Percentiles rank a stretch among this genome's conserved stretches.
phyloP scores from a whole-genome alignment of 2,888 invertebrate species.

The Myopa testacea region DNA sequence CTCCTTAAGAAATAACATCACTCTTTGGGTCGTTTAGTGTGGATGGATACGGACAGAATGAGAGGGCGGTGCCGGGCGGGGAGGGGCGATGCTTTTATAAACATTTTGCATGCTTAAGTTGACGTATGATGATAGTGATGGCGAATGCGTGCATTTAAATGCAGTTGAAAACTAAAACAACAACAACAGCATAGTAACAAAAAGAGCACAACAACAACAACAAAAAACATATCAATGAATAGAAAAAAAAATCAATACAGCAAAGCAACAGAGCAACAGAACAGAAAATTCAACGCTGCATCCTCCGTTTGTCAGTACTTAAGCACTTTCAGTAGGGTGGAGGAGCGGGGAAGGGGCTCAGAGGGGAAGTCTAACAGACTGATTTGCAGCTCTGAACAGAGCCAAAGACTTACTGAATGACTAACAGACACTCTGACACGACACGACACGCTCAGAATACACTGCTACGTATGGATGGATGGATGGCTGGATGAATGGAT shows the following conservation, averaged over 20 bases:
- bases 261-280: neutral
- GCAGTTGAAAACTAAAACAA: neutral
- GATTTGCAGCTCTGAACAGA: neutral
- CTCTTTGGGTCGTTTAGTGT: neutral
- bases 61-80: neutral
- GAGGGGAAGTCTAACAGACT: too few relatives aligned
- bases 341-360: too few relatives aligned
- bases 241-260: constrained; percentile 4
- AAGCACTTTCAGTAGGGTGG: too few relatives aligned
- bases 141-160: constrained; percentile 39
- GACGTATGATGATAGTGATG: constrained; percentile 35
- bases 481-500: too few relatives aligned
- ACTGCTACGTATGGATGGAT: neutral
- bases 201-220: constrained; percentile 11
- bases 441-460: constrained; percentile 24
- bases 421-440: constrained; percentile 22
- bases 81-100: neutral
- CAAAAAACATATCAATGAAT: constrained; percentile 13
- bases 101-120: constrained; percentile 31
- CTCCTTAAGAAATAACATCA: too few relatives aligned
- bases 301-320: neutral
- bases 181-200: constrained; percentile 4
- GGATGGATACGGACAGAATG: neutral
- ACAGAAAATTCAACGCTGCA: neutral
- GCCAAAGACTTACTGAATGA: constrained; percentile 5